Base-by-base conservation (phyloP, 2,113 vertebrate genomes). In the Pangasianodon gigas region DNA sequence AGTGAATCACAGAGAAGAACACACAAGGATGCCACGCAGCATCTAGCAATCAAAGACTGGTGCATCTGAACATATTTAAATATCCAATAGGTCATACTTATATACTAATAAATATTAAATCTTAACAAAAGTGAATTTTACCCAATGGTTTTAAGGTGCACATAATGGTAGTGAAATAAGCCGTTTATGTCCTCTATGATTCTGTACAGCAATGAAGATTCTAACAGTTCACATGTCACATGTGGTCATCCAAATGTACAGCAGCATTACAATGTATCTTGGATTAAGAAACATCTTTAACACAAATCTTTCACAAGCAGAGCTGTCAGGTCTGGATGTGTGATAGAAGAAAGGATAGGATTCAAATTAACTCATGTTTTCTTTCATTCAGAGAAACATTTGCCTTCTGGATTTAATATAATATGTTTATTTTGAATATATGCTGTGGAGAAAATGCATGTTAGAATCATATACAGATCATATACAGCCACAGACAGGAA, bases 1-100 rank as follows among this genome's bases (percentile, higher is more conserved):
- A 92, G 89, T 80, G 91, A 93, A 90, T 90, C 92, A 91, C 16
- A 85, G 91, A 87, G 52, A 54, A 52, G 32, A 48, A 81, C 41
- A 65, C 21, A 44, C 19, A 71, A 74, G 52, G 18, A 81, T 71
- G 26, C 87, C 60, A 29, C 1, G 51, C 11, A 84, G 51, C 21
- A 88, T 83, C 1, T 29, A 54, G 24, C 13, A 46, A 71, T 3
- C 62, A 46, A 65, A 65, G 14, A 32, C 6, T 2, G 37, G 19
- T 60, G 19, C 44, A 65, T 65, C 24, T 14, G 29, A 65, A 56
- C 37, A 37, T 60, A 62, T 85, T 44, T 46, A 26, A 60, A 24
- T 11, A 44, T 44, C 18, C 21, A 46, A 74, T 60, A 19, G 56
- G 37, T 19, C 13, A 10, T 62, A 46, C 2, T 44, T 24, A 24